Base-by-base conservation (phyloP, 1,140 invertebrate genomes). In the Tenebrio molitor region DNA sequence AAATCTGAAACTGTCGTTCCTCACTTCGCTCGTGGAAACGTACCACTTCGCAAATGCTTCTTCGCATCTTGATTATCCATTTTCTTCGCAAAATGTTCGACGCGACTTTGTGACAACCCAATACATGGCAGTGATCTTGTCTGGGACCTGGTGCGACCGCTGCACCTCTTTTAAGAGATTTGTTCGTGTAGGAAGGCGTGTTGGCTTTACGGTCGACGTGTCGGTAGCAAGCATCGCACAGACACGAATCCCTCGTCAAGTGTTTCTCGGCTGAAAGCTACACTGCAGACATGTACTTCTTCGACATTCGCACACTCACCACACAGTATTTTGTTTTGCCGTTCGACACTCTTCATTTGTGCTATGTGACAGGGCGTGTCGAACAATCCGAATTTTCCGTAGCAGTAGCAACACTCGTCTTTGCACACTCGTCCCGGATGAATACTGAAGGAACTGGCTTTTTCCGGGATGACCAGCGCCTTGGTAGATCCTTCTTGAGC, bases 311-410 rank as follows among this genome's bases (percentile, higher is more conserved):
- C n/a, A n/a, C n/a, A 84, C 82, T 85, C 82, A 90, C 90, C 87
- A 44, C 87, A 87, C 71, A 94, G 82, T 34, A 93, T 92, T 79
- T 93, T 93, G 77, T 91, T 89, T 79, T 93, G 91, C 29, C 91
- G 84, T 53, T 94, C 93, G 5, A 88, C 84, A 21, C 90, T 92
- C 79, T 94, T 95, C 81, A 94, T 90, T 81, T 94, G 92, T 0
- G 92, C 92, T 29, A 95, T 89, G 81, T 95, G 93, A 84, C 93
- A 93, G 0, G 93, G 93, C 0, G 93, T 94, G 77, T 95, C 93
- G 53, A 93, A 89, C 0, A 92, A 88, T 0, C 93, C 93, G 75
- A 95, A 95, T 82, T 94, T 94, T 5, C 92, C 92, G 74, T 91
- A 91, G 78, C 93, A 95, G 78, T 94, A 94, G 75, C 90, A 92